phyloP scores from a whole-genome alignment of 1,140 invertebrate species.

The Drosophila ohnishii region DNA sequence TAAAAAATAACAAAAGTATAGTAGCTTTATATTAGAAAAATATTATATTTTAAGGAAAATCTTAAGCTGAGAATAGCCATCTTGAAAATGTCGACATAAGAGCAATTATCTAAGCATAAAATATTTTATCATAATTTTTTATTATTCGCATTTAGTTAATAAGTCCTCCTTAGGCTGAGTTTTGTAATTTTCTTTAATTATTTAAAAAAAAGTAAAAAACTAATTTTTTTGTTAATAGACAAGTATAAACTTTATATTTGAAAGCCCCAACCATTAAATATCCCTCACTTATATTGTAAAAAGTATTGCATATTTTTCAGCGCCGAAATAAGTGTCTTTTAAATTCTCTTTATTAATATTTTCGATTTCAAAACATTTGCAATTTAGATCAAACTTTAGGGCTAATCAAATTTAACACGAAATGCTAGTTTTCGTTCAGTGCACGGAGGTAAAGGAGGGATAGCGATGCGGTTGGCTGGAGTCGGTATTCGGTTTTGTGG shows the following conservation, averaged over 20 bases:
- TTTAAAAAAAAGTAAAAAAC: too few species aligned
- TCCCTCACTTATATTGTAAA: not conserved
- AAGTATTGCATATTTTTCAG: not conserved
- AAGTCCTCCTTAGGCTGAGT: not conserved
- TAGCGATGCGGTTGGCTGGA: slow-evolving; percentile 33
- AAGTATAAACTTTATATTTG: too few species aligned
- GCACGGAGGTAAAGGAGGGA: slow-evolving; percentile 1
- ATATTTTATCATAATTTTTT: too few species aligned
- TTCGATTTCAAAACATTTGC: not conserved
- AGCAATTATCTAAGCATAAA: too few species aligned
- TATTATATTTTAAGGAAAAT: not conserved
- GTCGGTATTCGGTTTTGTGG: slow-evolving; percentile 46
- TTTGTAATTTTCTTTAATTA: too few species aligned
- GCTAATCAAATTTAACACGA: not conserved
- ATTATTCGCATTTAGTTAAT: too few species aligned
- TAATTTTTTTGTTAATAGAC: too few species aligned
- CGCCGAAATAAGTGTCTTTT: not conserved
- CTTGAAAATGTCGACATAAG: too few species aligned
- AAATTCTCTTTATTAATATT: not conserved
- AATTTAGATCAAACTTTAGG: not conserved
- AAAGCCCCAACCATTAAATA: not conserved
- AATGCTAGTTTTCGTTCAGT: not conserved
- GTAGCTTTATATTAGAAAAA: not conserved
- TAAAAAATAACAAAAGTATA: too few species aligned
- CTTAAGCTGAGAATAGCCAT: not conserved